A percentile compares a stretch with the other conserved stretches of the same genome.
phyloP scores from a whole-genome alignment of 2,113 vertebrate species.

The Hippocampus mohnikei region DNA sequence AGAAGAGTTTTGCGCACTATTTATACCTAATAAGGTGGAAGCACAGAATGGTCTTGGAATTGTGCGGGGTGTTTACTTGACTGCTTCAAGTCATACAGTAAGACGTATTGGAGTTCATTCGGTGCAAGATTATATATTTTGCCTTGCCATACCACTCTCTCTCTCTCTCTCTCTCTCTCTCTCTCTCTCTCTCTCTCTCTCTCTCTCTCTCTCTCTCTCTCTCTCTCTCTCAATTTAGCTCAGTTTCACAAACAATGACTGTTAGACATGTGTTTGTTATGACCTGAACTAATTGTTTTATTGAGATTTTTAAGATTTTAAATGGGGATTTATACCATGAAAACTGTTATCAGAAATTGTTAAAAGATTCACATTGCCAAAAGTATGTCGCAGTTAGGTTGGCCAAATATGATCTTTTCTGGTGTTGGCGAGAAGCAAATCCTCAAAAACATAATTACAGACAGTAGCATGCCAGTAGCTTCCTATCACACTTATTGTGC shows the following conservation, averaged over 20 bases:
- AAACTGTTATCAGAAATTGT: too few relatives aligned
- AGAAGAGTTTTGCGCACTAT: constrained; percentile 32
- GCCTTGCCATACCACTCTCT: not conserved
- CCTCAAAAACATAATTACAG: too few relatives aligned
- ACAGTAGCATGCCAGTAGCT: too few relatives aligned
- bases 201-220: not conserved
- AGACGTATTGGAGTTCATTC: not conserved
- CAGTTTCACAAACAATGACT: not conserved
- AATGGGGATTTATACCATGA: too few relatives aligned
- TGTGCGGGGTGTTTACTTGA: not conserved
- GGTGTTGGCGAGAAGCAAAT: too few relatives aligned
- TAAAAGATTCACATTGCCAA: too few relatives aligned
- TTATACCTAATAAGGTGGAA: constrained; percentile 38
- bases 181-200: not conserved
- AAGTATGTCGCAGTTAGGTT: too few relatives aligned
- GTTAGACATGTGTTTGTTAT: not conserved
- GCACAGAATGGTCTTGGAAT: constrained; percentile 21
- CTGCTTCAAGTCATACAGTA: not conserved
- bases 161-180: not conserved
- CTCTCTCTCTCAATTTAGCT: not conserved
- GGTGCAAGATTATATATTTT: not conserved
- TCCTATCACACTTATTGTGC: too few relatives aligned
- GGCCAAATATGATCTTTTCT: too few relatives aligned
- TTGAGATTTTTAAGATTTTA: too few relatives aligned
- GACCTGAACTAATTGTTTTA: too few relatives aligned